These are phyloP conservation scores for Hemithea aestivaria DNA, from an alignment of 2,888 invertebrate genomes.

Conservation along the genomic window DNA sequence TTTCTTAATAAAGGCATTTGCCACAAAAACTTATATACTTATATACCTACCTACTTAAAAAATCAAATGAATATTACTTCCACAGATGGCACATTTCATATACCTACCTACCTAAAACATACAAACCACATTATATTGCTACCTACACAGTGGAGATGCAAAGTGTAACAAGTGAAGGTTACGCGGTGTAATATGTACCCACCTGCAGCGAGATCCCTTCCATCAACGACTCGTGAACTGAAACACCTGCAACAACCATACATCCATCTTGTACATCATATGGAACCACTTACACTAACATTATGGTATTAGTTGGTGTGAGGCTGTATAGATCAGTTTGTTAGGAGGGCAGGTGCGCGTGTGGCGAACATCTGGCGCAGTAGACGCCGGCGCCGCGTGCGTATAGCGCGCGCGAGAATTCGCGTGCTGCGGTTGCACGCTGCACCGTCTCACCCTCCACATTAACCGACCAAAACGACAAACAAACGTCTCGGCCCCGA, in stretches of 20 bases:
- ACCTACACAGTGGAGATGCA: no score
- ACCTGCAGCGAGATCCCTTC: constrained; percentile 70
- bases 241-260: constrained; percentile 48
- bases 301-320: neutral
- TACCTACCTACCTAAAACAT: no score
- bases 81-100: no score
- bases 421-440: constrained; percentile 14
- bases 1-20: no score
- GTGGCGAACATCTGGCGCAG: constrained; percentile 20
- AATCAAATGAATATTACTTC: no score
- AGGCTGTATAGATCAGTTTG: no score
- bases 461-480: constrained; percentile 43
- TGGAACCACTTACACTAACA: no score
- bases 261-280: no score
- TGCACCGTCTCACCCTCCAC: constrained; percentile 40
- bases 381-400: constrained; percentile 4
- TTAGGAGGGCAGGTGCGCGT: constrained; percentile 12
- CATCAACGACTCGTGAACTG: constrained; percentile 60
- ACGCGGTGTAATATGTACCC: constrained; percentile 26
- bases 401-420: constrained; percentile 1
- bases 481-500: constrained; percentile 49
- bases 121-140: no score
- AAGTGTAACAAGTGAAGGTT: no score
- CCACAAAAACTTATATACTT: no score
- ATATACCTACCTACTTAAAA: no score